Conservation (phyloP, 2,797 vertebrate species). For the Ceyx erithaca region DNA sequence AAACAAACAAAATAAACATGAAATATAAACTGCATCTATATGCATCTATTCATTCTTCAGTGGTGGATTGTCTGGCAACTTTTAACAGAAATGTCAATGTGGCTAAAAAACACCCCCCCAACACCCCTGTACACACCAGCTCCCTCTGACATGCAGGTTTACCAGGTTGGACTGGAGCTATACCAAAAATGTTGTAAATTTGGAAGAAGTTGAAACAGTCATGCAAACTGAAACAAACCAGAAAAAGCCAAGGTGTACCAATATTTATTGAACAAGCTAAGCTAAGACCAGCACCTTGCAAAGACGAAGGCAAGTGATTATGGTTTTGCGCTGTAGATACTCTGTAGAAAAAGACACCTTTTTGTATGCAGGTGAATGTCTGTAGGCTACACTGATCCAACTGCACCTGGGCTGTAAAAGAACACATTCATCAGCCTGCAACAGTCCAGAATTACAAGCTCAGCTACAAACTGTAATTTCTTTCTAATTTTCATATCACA, state of each 20-base stretch:
- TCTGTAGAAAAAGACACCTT: background rate
- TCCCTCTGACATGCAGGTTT: background rate
- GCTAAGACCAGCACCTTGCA: background rate
- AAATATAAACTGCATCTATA: background rate
- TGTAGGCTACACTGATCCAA: background rate
- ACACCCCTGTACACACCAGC: background rate
- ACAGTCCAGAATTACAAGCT: background rate
- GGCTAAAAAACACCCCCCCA: background rate
- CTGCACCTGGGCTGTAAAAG: background rate
- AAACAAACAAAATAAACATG: background rate
- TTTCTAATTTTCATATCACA: rapidly evolving
- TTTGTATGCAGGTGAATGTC: rapidly evolving
- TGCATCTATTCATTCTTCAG: background rate
- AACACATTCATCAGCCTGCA: rapidly evolving
- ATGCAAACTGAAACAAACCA: background rate
- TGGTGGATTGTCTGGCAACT: background rate
- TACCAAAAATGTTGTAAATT: background rate
- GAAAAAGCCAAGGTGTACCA: background rate
- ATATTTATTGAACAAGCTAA: background rate
- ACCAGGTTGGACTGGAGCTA: background rate
- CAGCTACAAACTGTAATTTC: background rate
- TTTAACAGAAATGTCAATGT: background rate
- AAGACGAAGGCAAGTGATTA: background rate
- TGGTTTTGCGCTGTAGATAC: background rate
- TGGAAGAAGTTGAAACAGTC: background rate